Base-by-base conservation (phyloP, 1,140 invertebrate species). In the Micrasema longulum region DNA sequence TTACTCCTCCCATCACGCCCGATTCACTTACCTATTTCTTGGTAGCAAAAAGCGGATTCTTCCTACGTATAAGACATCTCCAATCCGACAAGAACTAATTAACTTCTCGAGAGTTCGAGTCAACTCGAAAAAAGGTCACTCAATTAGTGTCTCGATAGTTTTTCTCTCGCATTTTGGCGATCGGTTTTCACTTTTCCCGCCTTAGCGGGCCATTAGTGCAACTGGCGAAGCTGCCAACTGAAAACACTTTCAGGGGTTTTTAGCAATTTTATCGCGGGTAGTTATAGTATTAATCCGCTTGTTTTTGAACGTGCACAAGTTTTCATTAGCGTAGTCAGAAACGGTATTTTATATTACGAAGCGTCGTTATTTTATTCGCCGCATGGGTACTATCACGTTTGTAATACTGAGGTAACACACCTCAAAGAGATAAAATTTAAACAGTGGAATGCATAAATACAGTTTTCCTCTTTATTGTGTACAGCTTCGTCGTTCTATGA, bases 121-220 rank as follows among this genome's bases (percentile, higher is more conserved):
- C 10, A 23, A 53, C 11, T 45, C 18, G 12, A 55, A 31, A 55
- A 31, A 11, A 14, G 12, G 14, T 7, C 26, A 14, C 26, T 55
- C 52, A 55, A 55, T 55, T 55, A 55, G 52, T 55, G 43, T n/a
- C 12, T 14, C 3, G 26, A 31, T 43, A 12, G 52, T 55, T 55
- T 31, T 53, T 55, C 26, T 31, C 12, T 36, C 3, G 7, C 26
- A 12, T 31, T 55, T 55, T 55, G 23, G 26, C 52, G 5, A 55
- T 35, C 2, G 26, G 23, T 31, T 31, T 53, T 69, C 52, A 60
- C 67, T 69, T 38, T 62, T 62, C 67, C 55, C 53, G 55, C 26
- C 67, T 69, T 69, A 69, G n/a, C 55, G 26, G 26, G 26, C 67
- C 53, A 69, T 69, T 62, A 69, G 53, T 20, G 53, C 41, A 52